Percentiles rank a stretch among this genome's conserved stretches.
Evolutionary conservation across 2,113 vertebrate genomes (phyloP).

Genomic region (Polyodon spathula): DNA sequence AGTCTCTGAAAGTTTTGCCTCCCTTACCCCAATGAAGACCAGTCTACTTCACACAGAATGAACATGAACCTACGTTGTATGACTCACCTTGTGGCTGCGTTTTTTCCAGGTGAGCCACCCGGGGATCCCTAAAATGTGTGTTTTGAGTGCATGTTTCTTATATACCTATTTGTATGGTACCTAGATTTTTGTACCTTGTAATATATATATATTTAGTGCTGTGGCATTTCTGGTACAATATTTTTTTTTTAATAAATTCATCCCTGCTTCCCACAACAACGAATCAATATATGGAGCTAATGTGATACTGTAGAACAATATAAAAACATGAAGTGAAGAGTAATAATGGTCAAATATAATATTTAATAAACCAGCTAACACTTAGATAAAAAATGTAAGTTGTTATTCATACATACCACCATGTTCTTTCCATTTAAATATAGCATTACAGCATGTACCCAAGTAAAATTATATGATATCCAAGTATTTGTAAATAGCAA

Average conservation of each 20-base stretch:
- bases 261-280: not conserved
- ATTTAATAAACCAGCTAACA: constrained; percentile 26
- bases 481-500: too few relatives aligned
- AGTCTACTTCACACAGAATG: too few relatives aligned
- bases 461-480: too few relatives aligned
- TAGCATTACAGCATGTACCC: constrained; percentile 18
- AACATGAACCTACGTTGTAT: too few relatives aligned
- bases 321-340: constrained; percentile 7
- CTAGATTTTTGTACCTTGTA: not conserved
- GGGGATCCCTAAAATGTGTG: too few relatives aligned
- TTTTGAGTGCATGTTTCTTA: too few relatives aligned
- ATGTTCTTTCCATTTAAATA: constrained; percentile 34
- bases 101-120: too few relatives aligned
- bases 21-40: too few relatives aligned
- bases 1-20: too few relatives aligned
- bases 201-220: not conserved
- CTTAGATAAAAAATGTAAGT: constrained; percentile 31
- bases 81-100: too few relatives aligned
- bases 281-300: too few relatives aligned
- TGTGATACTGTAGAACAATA: not conserved
- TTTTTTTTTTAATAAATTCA: constrained; percentile 1
- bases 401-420: constrained; percentile 41
- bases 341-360: constrained; percentile 25
- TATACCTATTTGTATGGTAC: not conserved
- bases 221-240: not conserved